Evolutionary conservation across 2,797 vertebrate species (phyloP).

Genomic region (Crocodylus rhombifer): DNA sequence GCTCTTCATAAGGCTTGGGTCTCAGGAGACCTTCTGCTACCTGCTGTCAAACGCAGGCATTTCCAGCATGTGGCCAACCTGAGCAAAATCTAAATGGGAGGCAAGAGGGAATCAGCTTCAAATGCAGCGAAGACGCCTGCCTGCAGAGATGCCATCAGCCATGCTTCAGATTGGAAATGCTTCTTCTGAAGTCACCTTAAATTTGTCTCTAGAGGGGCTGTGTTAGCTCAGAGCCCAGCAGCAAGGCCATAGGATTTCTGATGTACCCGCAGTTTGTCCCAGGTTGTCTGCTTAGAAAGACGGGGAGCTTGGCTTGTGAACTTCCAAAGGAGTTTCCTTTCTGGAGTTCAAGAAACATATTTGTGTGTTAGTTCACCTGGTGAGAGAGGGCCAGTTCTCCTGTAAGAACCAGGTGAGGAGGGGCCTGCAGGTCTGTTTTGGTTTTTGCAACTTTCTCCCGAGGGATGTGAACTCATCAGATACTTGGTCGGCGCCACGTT

Average conservation of each 20-base stretch:
- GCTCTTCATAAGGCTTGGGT: too few relatives aligned
- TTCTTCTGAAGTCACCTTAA: neutral
- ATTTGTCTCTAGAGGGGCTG: neutral
- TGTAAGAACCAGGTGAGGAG: constrained; percentile 72
- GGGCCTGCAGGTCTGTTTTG: constrained; percentile 54
- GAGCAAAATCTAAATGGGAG: neutral
- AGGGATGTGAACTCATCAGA: neutral
- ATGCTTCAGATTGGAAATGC: neutral
- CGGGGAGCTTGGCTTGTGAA: constrained; percentile 37
- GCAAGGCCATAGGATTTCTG: neutral
- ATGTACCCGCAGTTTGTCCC: constrained; percentile 28
- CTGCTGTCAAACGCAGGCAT: neutral
- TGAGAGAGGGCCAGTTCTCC: constrained; percentile 68
- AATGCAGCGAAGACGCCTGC: fast-evolving
- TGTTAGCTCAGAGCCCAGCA: neutral
- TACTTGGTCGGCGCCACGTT: neutral
- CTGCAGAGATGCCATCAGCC: fast-evolving
- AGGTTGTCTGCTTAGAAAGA: constrained; percentile 67
- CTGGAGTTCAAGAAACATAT: constrained; percentile 46
- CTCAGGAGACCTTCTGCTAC: too few relatives aligned
- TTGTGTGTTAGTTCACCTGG: constrained; percentile 42
- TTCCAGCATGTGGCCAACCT: fast-evolving
- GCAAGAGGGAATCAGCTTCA: fast-evolving
- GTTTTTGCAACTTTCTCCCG: neutral
- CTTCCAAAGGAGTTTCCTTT: constrained; percentile 64